Conservation (phyloP, 2,888 invertebrate genomes). For the Crioceris asparagi region DNA sequence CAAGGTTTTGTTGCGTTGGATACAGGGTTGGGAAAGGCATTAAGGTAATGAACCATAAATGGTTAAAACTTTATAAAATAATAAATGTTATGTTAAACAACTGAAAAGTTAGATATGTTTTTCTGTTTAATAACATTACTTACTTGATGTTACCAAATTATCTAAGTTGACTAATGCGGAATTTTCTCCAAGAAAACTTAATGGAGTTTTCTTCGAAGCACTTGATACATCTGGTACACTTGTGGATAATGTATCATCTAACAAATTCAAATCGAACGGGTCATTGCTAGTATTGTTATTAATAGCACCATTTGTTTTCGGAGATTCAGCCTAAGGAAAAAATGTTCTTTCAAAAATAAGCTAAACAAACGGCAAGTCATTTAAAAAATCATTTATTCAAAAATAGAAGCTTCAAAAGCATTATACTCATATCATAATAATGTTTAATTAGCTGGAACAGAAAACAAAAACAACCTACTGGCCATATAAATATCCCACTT, state of each 20-base stretch:
- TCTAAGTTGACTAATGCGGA: constrained; percentile 95
- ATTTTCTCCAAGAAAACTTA: constrained; percentile 94
- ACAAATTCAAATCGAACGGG: constrained; percentile 58
- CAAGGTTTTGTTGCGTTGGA: too few relatives aligned
- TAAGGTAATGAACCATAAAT: too few relatives aligned
- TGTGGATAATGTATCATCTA: constrained; percentile 44
- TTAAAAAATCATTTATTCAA: neutral
- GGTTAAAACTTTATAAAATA: too few relatives aligned
- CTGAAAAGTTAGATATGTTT: too few relatives aligned
- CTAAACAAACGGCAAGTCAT: neutral
- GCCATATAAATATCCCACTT: too few relatives aligned
- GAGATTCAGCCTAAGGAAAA: constrained; percentile 20
- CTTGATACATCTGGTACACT: constrained; percentile 35
- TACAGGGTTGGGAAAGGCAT: too few relatives aligned
- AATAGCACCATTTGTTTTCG: constrained; percentile 23
- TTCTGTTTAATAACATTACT: neutral
- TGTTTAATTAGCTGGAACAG: too few relatives aligned
- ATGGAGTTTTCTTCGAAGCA: constrained; percentile 79
- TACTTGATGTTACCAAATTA: constrained; percentile 63
- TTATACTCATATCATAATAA: too few relatives aligned
- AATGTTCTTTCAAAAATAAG: neutral
- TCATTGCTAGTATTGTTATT: constrained; percentile 35
- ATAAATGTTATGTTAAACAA: too few relatives aligned
- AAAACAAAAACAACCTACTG: too few relatives aligned
- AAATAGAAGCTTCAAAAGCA: neutral